These are phyloP conservation scores for Phaedon cochleariae DNA, from an alignment of 2,888 invertebrate species.

Conservation along the genomic window DNA sequence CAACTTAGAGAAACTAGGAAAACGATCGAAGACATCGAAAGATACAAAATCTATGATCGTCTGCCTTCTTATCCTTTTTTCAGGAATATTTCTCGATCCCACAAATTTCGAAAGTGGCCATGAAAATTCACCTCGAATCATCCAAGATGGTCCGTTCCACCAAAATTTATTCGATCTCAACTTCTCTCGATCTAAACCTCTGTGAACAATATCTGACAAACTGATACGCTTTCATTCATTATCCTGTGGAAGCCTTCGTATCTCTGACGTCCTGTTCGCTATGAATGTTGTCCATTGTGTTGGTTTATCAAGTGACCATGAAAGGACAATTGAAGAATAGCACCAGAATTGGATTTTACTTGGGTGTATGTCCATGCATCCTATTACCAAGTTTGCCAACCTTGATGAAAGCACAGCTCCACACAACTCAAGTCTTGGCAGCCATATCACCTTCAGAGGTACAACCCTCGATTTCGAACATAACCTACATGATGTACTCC, in stretches of 20 bases:
- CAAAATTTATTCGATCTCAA: conserved; percentile 8
- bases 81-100: background rate
- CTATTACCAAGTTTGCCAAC: background rate
- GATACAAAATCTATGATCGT: background rate
- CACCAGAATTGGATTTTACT: background rate
- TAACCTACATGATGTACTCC: background rate
- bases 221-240: conserved; percentile 14
- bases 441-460: conserved; percentile 8
- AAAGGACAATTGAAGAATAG: conserved; percentile 13
- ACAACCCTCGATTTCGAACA: conserved; percentile 11
- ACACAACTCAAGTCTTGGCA: conserved; percentile 1
- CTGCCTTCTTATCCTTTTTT: background rate
- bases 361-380: background rate
- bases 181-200: background rate
- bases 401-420: background rate
- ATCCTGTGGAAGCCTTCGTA: background rate
- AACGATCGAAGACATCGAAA: background rate
- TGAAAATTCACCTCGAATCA: background rate
- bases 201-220: background rate
- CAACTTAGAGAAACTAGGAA: background rate
- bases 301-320: background rate
- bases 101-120: background rate
- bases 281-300: conserved; percentile 6
- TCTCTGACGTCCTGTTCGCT: background rate
- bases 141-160: conserved; percentile 17